Percentiles rank a stretch among this genome's conserved stretches.
These are phyloP conservation scores for Lampris megalopsis DNA, from an alignment of 2,113 vertebrate species.

Conservation along the genomic window DNA sequence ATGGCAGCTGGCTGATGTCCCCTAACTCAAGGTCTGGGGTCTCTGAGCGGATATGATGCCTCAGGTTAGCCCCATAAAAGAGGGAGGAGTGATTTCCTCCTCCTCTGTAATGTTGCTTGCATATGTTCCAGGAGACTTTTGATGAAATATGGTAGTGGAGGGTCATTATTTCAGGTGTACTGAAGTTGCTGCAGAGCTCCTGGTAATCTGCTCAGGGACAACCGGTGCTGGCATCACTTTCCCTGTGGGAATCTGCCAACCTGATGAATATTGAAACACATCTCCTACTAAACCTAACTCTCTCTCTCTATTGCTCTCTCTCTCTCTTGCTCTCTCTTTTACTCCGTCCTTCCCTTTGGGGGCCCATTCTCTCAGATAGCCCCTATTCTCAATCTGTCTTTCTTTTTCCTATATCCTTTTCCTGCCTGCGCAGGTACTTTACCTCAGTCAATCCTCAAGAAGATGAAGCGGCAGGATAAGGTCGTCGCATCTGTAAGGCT, in stretches of 20 bases:
- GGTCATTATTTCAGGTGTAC: conserved; percentile 58
- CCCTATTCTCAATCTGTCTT: conserved; percentile 44
- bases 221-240: conserved; percentile 40
- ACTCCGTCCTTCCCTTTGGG: conserved; percentile 8
- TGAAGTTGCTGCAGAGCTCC: conserved; percentile 54
- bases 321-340: not conserved
- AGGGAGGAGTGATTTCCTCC: conserved; percentile 53
- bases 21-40: conserved; percentile 69
- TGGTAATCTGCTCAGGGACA: conserved; percentile 65
- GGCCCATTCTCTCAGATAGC: conserved; percentile 47
- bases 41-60: conserved; percentile 66
- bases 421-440: conserved; percentile 38
- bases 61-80: conserved; percentile 71
- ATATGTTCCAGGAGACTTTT: conserved; percentile 66
- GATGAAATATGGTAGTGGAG: conserved; percentile 66
- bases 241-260: conserved; percentile 49
- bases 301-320: conserved; percentile 6
- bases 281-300: conserved; percentile 29
- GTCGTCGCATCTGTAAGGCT: conserved; percentile 71
- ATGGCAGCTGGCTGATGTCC: conserved; percentile 70
- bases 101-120: conserved; percentile 57
- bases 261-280: conserved; percentile 43
- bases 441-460: conserved; percentile 61
- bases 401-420: not conserved
- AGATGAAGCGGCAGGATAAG: conserved; percentile 78